phyloP scores from a whole-genome alignment of 2,113 vertebrate species.

The Otus sunia region DNA sequence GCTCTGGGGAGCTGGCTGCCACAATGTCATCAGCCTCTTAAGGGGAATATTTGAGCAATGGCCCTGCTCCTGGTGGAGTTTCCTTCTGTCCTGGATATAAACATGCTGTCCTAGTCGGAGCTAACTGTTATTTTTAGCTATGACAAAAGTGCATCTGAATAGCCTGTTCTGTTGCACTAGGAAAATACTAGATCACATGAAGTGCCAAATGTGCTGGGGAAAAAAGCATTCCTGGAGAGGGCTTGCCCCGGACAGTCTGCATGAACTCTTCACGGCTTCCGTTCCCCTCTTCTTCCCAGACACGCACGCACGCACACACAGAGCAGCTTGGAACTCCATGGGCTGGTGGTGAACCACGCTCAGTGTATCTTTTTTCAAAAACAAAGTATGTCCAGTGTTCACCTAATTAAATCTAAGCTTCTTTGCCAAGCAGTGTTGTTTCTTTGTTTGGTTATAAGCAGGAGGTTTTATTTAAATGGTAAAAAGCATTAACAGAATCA shows the following conservation, averaged over 20 bases:
- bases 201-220: not conserved
- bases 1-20: not conserved
- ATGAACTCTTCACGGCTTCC: not conserved
- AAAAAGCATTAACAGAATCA: not conserved
- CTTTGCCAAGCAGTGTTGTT: not conserved
- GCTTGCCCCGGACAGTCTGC: not conserved
- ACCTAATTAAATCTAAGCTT: not conserved
- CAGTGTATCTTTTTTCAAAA: not conserved
- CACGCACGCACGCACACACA: not conserved
- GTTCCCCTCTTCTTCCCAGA: not conserved
- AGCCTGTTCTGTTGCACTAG: not conserved
- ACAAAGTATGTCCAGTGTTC: not conserved
- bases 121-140: conserved; percentile 43
- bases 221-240: not conserved
- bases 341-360: not conserved
- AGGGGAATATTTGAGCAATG: not conserved
- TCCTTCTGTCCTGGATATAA: not conserved
- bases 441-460: not conserved
- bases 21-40: not conserved
- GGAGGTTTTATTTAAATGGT: not conserved
- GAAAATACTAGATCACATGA: not conserved
- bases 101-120: not conserved
- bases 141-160: conserved; percentile 33
- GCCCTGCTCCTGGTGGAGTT: conserved; percentile 4
- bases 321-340: not conserved